Percentiles rank a stretch among this genome's conserved stretches.
These are phyloP conservation scores for Corapipo altera DNA, from an alignment of 2,113 vertebrate genomes.

Conservation along the genomic window DNA sequence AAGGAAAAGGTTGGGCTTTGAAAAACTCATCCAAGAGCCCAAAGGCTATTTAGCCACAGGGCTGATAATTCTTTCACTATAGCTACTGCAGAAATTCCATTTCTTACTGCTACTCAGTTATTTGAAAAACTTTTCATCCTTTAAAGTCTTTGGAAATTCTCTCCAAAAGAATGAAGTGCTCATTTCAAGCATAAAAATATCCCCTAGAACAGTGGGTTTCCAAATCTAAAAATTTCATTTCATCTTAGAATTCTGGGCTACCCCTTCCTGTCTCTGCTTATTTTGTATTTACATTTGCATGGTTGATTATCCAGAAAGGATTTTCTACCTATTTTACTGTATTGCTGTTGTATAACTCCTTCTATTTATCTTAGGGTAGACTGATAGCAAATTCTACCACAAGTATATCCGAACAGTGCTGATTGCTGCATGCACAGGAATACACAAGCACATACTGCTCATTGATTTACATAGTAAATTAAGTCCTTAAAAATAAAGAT, in stretches of 20 bases:
- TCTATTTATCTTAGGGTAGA: not conserved
- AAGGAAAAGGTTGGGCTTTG: not conserved
- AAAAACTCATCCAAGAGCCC: slow-evolving; percentile 1
- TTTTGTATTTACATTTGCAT: slow-evolving; percentile 9
- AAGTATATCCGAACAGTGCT: not conserved
- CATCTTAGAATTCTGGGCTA: not conserved
- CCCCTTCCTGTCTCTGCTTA: not conserved
- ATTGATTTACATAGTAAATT: slow-evolving; percentile 28
- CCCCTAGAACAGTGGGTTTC: not conserved
- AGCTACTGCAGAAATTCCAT: not conserved
- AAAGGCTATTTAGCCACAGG: not conserved
- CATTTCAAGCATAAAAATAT: slow-evolving; percentile 23
- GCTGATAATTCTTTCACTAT: not conserved
- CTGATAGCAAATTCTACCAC: not conserved
- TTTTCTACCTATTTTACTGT: not conserved
- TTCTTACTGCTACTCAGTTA: not conserved
- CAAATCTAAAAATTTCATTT: not conserved
- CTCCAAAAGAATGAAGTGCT: not conserved
- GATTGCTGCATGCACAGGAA: not conserved
- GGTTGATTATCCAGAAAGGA: not conserved
- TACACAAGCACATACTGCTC: not conserved
- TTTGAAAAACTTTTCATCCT: slow-evolving; percentile 6
- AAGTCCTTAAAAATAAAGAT: slow-evolving; percentile 41
- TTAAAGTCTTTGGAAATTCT: slow-evolving; percentile 10
- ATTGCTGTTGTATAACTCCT: not conserved